phyloP scores from a whole-genome alignment of 2,888 invertebrate species.

The Xestia xanthographa region DNA sequence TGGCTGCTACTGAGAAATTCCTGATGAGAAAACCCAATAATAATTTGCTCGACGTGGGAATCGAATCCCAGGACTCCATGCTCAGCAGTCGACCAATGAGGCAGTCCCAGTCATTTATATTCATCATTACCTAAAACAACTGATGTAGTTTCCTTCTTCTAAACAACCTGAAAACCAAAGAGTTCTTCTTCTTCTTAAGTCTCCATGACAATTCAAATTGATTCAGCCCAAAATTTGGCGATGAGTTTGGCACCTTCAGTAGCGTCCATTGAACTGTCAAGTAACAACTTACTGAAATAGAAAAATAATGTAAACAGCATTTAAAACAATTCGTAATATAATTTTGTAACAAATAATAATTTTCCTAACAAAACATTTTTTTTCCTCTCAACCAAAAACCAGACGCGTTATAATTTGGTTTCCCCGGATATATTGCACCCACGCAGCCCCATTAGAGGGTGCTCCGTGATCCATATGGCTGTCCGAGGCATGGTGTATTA shows the following conservation, averaged over 20 bases:
- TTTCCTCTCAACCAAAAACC: conserved; percentile 19
- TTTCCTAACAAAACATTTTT: neutral
- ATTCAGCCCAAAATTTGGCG: too few relatives aligned
- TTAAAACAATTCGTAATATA: neutral
- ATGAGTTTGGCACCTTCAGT: too few relatives aligned
- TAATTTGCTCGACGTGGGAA: neutral
- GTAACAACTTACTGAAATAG: neutral
- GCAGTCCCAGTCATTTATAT: neutral
- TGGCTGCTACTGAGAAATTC: neutral
- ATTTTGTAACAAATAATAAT: neutral
- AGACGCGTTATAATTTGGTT: conserved; percentile 55
- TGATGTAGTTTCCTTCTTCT: neutral
- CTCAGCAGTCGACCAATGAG: neutral
- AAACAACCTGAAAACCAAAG: neutral
- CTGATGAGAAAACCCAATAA: neutral
- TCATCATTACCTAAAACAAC: neutral
- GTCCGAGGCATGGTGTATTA: conserved; percentile 41
- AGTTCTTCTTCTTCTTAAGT: too few relatives aligned
- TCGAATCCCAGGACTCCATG: neutral
- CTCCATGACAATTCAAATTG: too few relatives aligned
- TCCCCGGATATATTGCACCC: conserved; percentile 49
- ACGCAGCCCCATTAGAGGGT: conserved; percentile 51
- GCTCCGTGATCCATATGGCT: conserved; percentile 52
- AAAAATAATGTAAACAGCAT: neutral
- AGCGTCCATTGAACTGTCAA: too few relatives aligned